Evolutionary conservation across 2,888 invertebrate species (phyloP), one percentile per base, ranked within the genome.

Genomic region (Bellardia bayeri): DNA sequence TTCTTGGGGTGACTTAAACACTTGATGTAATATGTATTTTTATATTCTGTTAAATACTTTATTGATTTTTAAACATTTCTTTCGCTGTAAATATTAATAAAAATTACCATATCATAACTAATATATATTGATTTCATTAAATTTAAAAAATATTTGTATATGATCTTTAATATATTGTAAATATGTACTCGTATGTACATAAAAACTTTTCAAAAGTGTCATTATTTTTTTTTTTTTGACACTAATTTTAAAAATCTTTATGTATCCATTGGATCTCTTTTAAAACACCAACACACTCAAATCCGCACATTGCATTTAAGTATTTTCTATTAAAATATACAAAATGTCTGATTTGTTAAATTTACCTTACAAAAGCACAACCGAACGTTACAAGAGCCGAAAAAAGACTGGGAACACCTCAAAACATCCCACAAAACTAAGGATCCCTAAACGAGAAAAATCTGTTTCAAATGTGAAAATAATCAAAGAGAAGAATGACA

Each of bases 311-410:
- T 69, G 37, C 33, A 30, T 56, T 13, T 2, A 45, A 56, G 33
- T 2, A 30, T 58, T 30, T 58, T 30, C 56, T n/a, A 51, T 6
- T n/a, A 6, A 16, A 56, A n/a, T 61, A 0, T 56, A 56, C 4
- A 33, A 23, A 16, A 51, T 14, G 16, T 11, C 23, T 79, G 63
- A 56, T n/a, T 45, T 49, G 16, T 37, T 33, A 11, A 33, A 23
- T 79, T 75, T 81, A 88, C 87, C 88, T 83, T 23, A 23, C 5
- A 54, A 63, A 78, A 85, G 64, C 68, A 84, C 86, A 83, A 88
- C 87, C 79, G 72, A 64, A 84, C 88, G 86, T 64, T 58, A 68
- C 78, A 83, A 88, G 66, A 85, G 86, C 87, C 88, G 88, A 58
- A 64, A 68, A 82, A 85, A 85, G 85, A 87, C 87, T 87, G 87